phyloP scores from a whole-genome alignment of 2,888 invertebrate genomes.

The Smittia aterrima region DNA sequence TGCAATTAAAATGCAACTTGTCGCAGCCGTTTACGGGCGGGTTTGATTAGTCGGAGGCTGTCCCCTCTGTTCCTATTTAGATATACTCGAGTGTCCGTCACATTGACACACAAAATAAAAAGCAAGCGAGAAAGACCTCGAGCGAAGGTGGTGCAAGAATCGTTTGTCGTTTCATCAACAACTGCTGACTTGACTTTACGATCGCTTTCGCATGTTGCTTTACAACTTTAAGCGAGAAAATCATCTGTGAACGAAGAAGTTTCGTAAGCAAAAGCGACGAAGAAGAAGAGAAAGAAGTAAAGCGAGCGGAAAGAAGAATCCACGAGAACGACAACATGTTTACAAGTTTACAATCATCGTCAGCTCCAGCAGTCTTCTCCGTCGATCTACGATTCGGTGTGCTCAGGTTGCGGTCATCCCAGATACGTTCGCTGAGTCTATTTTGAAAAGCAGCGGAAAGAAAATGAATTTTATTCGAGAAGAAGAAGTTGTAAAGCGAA shows the following conservation, averaged over 20 bases:
- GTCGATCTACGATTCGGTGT: not conserved
- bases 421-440: not conserved
- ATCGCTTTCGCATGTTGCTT: too few species aligned
- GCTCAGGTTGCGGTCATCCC: conserved; percentile 4
- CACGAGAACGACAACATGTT: not conserved
- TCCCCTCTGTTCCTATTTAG: not conserved
- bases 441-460: conserved; percentile 2
- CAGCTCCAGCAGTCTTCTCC: not conserved
- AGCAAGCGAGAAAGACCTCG: not conserved
- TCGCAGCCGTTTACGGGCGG: not conserved
- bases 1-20: conserved; percentile 16
- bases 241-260: too few species aligned
- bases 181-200: too few species aligned
- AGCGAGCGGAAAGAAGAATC: too few species aligned
- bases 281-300: too few species aligned
- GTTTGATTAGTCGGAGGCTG: not conserved
- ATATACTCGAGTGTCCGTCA: conserved; percentile 12
- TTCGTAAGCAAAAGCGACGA: too few species aligned
- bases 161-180: too few species aligned
- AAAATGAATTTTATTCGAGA: conserved; percentile 4
- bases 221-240: too few species aligned
- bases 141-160: not conserved
- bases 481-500: not conserved
- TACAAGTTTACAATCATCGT: not conserved
- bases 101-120: conserved; percentile 29